Evolutionary conservation across 1,140 invertebrate genomes (phyloP).

Genomic region (Hirudo medicinalis): DNA sequence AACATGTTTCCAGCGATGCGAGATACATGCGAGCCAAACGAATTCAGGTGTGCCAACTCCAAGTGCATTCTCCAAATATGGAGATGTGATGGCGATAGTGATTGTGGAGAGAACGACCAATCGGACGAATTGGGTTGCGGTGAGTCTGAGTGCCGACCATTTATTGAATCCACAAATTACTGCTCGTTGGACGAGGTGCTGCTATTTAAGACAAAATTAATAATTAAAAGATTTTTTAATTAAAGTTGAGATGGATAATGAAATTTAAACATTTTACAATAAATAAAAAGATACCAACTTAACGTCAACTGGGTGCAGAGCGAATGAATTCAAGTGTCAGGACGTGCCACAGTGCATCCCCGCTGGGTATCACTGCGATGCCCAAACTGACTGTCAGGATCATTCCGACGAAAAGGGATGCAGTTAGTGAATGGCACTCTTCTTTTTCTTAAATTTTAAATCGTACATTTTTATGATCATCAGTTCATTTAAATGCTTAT

Average conservation of each 20-base stretch:
- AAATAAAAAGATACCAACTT: conserved; percentile 24
- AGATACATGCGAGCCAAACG: conserved; percentile 71
- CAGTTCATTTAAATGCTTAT: conserved; percentile 18
- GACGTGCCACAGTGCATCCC: conserved; percentile 75
- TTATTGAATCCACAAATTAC: too few species aligned
- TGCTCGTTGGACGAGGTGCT: too few species aligned
- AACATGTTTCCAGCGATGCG: not conserved
- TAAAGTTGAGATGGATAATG: not conserved
- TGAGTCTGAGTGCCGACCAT: conserved; percentile 25
- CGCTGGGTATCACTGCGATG: conserved; percentile 82
- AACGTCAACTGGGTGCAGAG: conserved; percentile 55
- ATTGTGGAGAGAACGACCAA: conserved; percentile 70
- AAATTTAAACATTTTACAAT: not conserved
- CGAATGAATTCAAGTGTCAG: conserved; percentile 67
- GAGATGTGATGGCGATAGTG: conserved; percentile 78
- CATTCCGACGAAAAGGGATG: conserved; percentile 81
- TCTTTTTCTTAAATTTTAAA: too few species aligned
- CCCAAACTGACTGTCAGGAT: conserved; percentile 70
- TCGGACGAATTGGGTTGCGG: conserved; percentile 46
- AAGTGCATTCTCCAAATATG: conserved; percentile 81
- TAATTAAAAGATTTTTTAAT: too few species aligned
- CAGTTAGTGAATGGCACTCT: conserved; percentile 49
- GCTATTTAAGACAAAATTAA: too few species aligned
- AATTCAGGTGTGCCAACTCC: conserved; percentile 72
- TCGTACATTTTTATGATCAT: not conserved